Conservation (phyloP, 2,797 vertebrate genomes). For the Staurois parvus region DNA sequence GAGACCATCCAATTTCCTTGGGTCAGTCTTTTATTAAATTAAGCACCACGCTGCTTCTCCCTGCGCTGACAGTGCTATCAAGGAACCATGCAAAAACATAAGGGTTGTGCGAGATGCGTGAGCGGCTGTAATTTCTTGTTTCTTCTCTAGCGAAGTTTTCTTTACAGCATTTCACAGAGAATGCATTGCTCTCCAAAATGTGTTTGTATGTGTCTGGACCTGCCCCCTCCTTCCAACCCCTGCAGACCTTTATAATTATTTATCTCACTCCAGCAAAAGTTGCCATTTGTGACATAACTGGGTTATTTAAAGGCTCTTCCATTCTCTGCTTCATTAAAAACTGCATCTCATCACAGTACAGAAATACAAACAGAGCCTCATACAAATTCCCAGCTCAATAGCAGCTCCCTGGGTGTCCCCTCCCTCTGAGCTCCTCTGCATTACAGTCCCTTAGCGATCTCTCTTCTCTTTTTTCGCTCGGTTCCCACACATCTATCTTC, state of each 20-base stretch:
- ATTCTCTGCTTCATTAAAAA: constrained; percentile 62
- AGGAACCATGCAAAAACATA: background rate
- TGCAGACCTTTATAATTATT: constrained; percentile 62
- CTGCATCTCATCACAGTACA: constrained; percentile 58
- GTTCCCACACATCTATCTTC: constrained; percentile 32
- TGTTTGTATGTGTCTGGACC: constrained; percentile 35
- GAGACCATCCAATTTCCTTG: background rate
- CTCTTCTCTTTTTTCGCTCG: background rate
- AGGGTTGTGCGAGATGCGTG: background rate
- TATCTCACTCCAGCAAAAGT: constrained; percentile 59
- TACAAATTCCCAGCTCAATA: constrained; percentile 36
- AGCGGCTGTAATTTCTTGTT: constrained; percentile 7
- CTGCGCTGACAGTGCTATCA: background rate
- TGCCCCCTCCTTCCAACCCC: constrained; percentile 52
- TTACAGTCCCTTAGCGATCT: constrained; percentile 31
- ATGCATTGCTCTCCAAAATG: constrained; percentile 27
- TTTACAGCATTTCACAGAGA: background rate
- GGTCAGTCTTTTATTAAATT: constrained; percentile 12
- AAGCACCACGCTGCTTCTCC: background rate
- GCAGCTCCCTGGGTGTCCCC: constrained; percentile 46
- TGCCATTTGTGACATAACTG: constrained; percentile 61
- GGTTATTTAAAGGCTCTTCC: constrained; percentile 63
- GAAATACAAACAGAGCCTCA: constrained; percentile 54
- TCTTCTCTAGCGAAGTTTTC: background rate
- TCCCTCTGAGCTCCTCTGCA: background rate